Percentiles rank a stretch among this genome's conserved stretches.
phyloP scores from a whole-genome alignment of 2,113 vertebrate species.

The Rhynchomys soricoides region DNA sequence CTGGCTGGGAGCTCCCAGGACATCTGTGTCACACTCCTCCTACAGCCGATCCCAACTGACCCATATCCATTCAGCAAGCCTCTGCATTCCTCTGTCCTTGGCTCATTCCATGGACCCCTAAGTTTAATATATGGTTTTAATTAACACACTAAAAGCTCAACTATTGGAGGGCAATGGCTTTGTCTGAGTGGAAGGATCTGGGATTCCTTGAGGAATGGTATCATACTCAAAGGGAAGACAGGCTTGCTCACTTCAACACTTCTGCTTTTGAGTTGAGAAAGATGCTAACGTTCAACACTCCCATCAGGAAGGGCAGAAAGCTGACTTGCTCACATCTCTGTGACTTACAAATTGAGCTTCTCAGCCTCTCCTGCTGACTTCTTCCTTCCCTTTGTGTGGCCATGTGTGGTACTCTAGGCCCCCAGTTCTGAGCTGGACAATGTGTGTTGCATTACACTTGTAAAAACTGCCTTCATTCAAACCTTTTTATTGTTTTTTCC shows the following conservation, averaged over 20 bases:
- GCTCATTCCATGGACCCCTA: background rate
- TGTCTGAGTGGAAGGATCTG: background rate
- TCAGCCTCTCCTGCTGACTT: background rate
- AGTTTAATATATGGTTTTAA: slow-evolving; percentile 72
- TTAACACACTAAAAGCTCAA: slow-evolving; percentile 58
- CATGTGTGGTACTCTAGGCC: rapidly evolving
- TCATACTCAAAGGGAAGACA: slow-evolving; percentile 31
- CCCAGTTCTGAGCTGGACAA: background rate
- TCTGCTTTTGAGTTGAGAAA: background rate
- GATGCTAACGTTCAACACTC: background rate
- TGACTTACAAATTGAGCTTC: background rate
- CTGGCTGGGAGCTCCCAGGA: background rate
- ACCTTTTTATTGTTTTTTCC: background rate
- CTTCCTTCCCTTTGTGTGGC: background rate
- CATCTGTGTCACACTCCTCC: background rate
- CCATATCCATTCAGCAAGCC: background rate
- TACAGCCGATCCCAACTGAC: background rate
- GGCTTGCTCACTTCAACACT: background rate
- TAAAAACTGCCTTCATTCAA: background rate
- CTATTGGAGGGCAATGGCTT: background rate
- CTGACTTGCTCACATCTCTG: background rate
- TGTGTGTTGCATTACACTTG: background rate
- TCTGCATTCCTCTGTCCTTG: slow-evolving; percentile 22
- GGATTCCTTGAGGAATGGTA: background rate
- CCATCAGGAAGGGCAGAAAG: background rate